Percentiles rank a stretch among this genome's conserved stretches.
These are phyloP conservation scores for Cassiopea xamachana DNA, from an alignment of 30 jellyfish, hydroid and myxozoan species.

Conservation along the genomic window DNA sequence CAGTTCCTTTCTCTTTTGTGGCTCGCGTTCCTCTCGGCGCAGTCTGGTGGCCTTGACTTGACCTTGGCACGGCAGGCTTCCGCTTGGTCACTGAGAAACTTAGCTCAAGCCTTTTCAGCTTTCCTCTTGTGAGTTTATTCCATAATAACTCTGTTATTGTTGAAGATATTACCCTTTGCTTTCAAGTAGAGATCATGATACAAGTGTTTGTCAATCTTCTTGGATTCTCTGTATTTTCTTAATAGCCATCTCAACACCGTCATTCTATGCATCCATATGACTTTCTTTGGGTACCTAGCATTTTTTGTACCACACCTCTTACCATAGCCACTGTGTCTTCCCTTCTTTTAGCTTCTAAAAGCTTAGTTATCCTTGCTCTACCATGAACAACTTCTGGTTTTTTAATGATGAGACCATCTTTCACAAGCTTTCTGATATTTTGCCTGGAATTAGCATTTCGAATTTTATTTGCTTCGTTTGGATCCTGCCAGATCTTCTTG, in stretches of 20 bases:
- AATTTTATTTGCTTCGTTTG: conserved; percentile 94
- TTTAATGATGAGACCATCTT: conserved; percentile 95
- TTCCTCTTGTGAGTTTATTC: conserved; percentile 96
- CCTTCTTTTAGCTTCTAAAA: conserved; percentile 93
- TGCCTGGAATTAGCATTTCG: conserved; percentile 99
- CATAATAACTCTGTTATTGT: conserved; percentile 95
- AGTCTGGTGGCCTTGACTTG: conserved; percentile 90
- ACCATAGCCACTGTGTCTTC: conserved; percentile 99
- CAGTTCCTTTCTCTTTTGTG: conserved; percentile 89
- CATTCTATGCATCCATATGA: conserved; percentile 97
- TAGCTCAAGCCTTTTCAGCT: conserved; percentile 96
- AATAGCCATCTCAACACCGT: conserved; percentile 90
- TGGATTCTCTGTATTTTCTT: conserved; percentile 90
- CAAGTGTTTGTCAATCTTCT: conserved; percentile 95
- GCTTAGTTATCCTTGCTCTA: conserved; percentile 89
- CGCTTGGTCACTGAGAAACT: conserved; percentile 98
- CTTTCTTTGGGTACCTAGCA: conserved; percentile 97
- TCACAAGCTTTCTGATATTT: conserved; percentile 93
- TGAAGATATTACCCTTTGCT: conserved; percentile 99
- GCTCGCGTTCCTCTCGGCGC: conserved; percentile 98
- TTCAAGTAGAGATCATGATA: conserved; percentile 96
- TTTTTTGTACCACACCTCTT: conserved; percentile 99
- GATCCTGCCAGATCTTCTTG: conserved; percentile 97
- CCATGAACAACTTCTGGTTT: conserved; percentile 98
- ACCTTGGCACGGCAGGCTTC: conserved; percentile 98